These are phyloP conservation scores for Plumapathes pennacea DNA, from an alignment of 92 coral and sea anemone genomes.

Conservation along the genomic window DNA sequence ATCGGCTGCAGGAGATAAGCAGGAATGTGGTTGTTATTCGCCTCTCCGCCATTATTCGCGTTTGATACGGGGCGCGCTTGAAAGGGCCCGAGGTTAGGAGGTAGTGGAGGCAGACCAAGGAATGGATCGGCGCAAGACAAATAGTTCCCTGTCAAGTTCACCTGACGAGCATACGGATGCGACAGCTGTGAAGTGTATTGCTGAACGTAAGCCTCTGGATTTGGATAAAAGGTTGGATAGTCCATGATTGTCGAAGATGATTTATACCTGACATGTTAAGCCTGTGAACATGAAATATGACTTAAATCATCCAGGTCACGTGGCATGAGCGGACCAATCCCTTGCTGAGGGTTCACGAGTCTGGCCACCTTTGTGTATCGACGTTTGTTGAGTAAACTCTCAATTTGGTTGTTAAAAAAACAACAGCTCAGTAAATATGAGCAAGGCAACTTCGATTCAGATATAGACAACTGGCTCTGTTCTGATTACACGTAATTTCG, in stretches of 20 bases:
- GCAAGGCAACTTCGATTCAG: no score
- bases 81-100: conserved; percentile 1
- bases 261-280: conserved; percentile 99
- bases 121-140: conserved; percentile 45
- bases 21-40: conserved; percentile 48
- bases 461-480: no score
- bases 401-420: neutral
- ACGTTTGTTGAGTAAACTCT: conserved; percentile 9
- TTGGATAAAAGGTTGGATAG: conserved; percentile 80
- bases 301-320: conserved; percentile 86
- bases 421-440: no score
- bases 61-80: conserved; percentile 3
- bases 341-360: conserved; percentile 57
- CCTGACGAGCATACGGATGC: conserved; percentile 73
- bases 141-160: conserved; percentile 57
- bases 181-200: conserved; percentile 70
- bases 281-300: conserved; percentile 79
- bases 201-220: conserved; percentile 67
- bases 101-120: conserved; percentile 17
- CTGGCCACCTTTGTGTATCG: conserved; percentile 31
- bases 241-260: conserved; percentile 98
- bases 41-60: neutral
- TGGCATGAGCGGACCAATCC: conserved; percentile 80
- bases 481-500: no score
- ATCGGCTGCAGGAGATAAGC: conserved; percentile 82